These are phyloP conservation scores for Rattus rattus DNA, from an alignment of 2,113 vertebrate species.

Conservation along the genomic window DNA sequence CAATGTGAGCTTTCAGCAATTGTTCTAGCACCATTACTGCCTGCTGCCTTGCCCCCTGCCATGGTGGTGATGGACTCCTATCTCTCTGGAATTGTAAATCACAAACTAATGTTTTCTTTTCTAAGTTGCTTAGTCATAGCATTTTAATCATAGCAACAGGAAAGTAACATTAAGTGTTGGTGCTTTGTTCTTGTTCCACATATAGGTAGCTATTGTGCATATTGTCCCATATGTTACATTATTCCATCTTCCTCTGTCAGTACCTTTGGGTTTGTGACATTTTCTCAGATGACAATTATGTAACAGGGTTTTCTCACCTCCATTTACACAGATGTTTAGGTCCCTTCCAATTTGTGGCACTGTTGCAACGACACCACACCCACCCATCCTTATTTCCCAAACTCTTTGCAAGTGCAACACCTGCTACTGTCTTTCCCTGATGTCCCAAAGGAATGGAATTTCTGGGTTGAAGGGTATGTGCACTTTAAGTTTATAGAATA, in stretches of 20 bases:
- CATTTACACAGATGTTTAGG: background rate
- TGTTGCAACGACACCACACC: background rate
- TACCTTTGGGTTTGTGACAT: background rate
- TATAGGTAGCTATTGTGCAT: background rate
- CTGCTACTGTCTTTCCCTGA: constrained; percentile 14
- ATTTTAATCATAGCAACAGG: background rate
- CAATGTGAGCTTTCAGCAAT: background rate
- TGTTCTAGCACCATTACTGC: background rate
- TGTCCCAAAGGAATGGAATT: background rate
- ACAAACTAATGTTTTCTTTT: background rate
- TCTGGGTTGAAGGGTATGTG: constrained; percentile 16
- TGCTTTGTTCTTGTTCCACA: background rate
- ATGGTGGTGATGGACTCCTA: background rate
- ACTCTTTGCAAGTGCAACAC: background rate
- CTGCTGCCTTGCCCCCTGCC: background rate
- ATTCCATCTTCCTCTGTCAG: background rate
- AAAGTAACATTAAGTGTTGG: background rate
- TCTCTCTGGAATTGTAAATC: background rate
- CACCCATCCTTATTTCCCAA: background rate
- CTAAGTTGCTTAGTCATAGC: background rate
- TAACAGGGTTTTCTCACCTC: background rate
- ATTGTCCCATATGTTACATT: background rate
- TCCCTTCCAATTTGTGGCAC: background rate
- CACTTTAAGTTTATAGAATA: background rate
- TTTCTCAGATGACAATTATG: background rate